Evolutionary conservation across 2,113 vertebrate genomes (phyloP), one percentile per base, ranked within the genome.

Genomic region (Rhagologus leucostigma): DNA sequence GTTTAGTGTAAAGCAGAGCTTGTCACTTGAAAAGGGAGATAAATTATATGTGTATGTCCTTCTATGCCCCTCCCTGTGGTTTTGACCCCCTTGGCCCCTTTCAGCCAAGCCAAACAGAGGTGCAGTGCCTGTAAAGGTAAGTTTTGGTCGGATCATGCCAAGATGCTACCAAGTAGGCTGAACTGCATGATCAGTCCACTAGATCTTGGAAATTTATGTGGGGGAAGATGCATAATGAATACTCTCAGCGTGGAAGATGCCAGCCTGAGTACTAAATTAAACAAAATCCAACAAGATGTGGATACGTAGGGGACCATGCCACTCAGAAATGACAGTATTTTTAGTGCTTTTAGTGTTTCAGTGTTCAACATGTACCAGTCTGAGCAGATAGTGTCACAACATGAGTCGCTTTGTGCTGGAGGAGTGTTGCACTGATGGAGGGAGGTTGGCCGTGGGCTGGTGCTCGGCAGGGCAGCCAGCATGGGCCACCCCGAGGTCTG

Each of bases 371-470:
- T 32, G 23, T 49, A 10, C 46, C 47, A 63, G 30, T 42, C 19
- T 70, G 39, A 84, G 65, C 46, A 68, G 44, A 41, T 33, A 17
- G 24, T 56, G n/a, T n/a, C 76, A 21, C 41, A 37, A 5, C 11
- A 44, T 0, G 1, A 64, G 32, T 22, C 1, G 1, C 35, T 64
- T 53, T 52, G 56, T 9, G 7, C 47, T 1, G 1, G 16, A 33
- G 24, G 19, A 55, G 30, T 21, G 19, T 19, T 55, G 50, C 29
- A 4, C 55, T 1, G 1, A 3, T 20, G 26, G 30, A 79, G 44
- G 29, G 27, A 78, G 35, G 15, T 13, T 64, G 80, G 69, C 80
- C 5, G 1, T 10, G 49, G 47, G n/a, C 44, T 27, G 32, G 23
- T 21, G 10, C 56, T 64, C 13, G 73, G 74, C 87, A 69, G 69